Evolutionary conservation across 2,113 vertebrate species (phyloP), one percentile per base, ranked within the genome.

Genomic region (Pterocles burchelli): DNA sequence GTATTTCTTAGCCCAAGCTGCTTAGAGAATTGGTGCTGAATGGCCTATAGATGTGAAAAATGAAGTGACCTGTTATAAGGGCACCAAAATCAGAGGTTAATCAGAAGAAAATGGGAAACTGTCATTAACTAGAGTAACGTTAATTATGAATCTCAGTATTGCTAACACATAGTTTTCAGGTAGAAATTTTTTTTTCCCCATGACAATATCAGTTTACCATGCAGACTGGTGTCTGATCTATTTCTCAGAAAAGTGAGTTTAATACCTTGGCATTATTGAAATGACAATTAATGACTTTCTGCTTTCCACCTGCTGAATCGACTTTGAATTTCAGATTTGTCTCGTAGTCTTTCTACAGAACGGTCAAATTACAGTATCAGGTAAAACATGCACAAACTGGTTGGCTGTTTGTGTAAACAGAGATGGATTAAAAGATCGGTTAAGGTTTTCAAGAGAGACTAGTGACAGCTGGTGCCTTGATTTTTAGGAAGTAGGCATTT

Each of bases 291-390:
- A 58, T 77, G 66, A 63, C 74, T 85, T 89, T 79, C 31, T 2
- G 2, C 73, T 58, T 73, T 77, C 68, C 54, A 95, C 45, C 58
- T 68, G 73, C n/a, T 68, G 61, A 72, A 82, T 5, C 41, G 49
- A 78, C 54, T 89, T 85, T 70, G 61, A 89, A 87, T 95, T 95
- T 94, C 73, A 79, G 66, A 82, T 85, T 63, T 85, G 86, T 13
- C 51, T 58, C 34, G 14, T 3, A 7, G 49, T 41, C 68, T 77
- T 75, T 48, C 61, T 67, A 38, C 22, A 71, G 59, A 77, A 63
- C 51, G 81, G 61, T 63, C 73, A 89, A 78, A 77, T 94, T 55
- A 77, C 17, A 16, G 43, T 46, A 61, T 51, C 49, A 61, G 51
- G 70, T 72, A 68, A 75, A 92, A 78, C 25, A 77, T 22, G 16